These are phyloP conservation scores for Lampris incognitus DNA, from an alignment of 2,113 vertebrate species.

Conservation along the genomic window DNA sequence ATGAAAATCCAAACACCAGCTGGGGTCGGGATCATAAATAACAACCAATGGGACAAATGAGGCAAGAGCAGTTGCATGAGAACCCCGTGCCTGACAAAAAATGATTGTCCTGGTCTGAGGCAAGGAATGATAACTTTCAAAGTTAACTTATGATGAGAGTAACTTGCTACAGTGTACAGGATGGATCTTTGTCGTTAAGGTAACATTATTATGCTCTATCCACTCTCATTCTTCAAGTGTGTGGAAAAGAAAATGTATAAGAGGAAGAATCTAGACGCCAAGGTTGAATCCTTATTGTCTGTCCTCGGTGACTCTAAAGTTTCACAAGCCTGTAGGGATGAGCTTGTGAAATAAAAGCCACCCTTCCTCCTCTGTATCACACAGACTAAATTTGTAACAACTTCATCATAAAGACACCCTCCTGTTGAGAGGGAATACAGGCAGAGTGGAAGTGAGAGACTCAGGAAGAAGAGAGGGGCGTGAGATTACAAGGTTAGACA, in stretches of 20 bases:
- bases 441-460: slow-evolving; percentile 25
- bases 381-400: slow-evolving; percentile 65
- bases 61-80: slow-evolving; percentile 5
- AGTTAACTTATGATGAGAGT: background rate
- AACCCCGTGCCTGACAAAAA: background rate
- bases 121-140: background rate
- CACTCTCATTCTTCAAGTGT: no score
- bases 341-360: slow-evolving; percentile 72
- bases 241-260: background rate
- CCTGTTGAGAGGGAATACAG: slow-evolving; percentile 30
- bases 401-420: slow-evolving; percentile 58
- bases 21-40: slow-evolving; percentile 28
- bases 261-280: slow-evolving; percentile 61
- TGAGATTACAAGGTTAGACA: slow-evolving; percentile 36
- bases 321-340: slow-evolving; percentile 69
- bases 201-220: background rate
- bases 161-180: background rate
- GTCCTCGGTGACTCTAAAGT: slow-evolving; percentile 64
- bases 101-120: background rate
- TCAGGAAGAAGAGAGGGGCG: slow-evolving; percentile 23
- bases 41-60: slow-evolving; percentile 22
- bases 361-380: slow-evolving; percentile 48
- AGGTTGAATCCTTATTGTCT: slow-evolving; percentile 57
- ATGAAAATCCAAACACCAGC: slow-evolving; percentile 38
- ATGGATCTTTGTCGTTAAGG: background rate